Evolutionary conservation across 2,113 vertebrate species (phyloP), one percentile per base, ranked within the genome.

Genomic region (Trinectes maculatus): DNA sequence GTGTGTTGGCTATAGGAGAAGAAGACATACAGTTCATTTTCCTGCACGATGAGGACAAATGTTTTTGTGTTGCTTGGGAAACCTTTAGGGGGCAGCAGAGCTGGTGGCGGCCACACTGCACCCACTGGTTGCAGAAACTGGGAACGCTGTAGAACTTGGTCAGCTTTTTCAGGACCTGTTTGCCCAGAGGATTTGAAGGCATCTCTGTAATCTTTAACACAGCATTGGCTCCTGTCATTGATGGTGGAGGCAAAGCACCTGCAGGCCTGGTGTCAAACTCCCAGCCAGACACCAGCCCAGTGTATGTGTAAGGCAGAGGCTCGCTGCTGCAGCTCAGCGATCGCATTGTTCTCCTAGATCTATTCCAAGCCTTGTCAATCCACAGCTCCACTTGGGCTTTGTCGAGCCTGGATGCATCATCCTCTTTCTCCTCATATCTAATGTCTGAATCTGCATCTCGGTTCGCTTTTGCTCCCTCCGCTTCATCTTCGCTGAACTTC

Each of bases 101-200:
- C 79, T 95, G 89, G 74, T 94, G 93, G 31, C 93, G 89, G 33
- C 93, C 91, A 52, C 96, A 96, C 53, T 95, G 95, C 33, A 93
- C 85, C 82, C 88, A 93, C 58, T 93, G 94, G 42, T 96, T 95
- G 0, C 94, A 92, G 72, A 98, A 96, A 84, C 91, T 96, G 13
- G 96, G 96, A 13, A 98, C 93, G 0, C 96, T 97, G 85, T 96
- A 93, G 83, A 96, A 96, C 85, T 98, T 98, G 62, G 95, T 95
- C 3, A 95, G 91, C 71, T 95, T 96, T 74, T 93, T 97, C 57
- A 94, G 90, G 64, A 91, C 91, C 71, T 93, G 90, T 82, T 93
- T 96, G 51, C 91, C 93, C 64, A 93, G 70, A 53, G 91, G 52
- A 85, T 92, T 89, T 19, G 95, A 88, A 71, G 88, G 68, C 70